Conservation (phyloP, 2,888 invertebrate genomes). For the Lepeophtheirus nordmannii region DNA sequence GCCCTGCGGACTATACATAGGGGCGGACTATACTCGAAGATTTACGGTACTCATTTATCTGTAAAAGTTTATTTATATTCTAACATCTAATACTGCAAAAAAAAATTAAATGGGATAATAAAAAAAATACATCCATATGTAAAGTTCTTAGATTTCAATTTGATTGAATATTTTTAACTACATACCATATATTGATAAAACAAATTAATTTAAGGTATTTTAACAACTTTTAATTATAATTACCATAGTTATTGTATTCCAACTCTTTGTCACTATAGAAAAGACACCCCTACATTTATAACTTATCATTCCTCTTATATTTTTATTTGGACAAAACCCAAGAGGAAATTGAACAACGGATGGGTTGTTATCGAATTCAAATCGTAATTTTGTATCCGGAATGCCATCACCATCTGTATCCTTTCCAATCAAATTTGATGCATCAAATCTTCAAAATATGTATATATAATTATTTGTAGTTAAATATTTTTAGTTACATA, state of each 20-base stretch:
- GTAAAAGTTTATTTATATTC: no score
- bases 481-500: no score
- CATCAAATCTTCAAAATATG: slow-evolving; percentile 3
- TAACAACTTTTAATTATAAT: not conserved
- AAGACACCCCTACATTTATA: slow-evolving; percentile 9
- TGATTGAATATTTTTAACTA: no score
- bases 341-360: slow-evolving; percentile 23
- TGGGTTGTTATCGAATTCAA: slow-evolving; percentile 8
- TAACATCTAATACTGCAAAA: no score
- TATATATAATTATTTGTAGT: not conserved
- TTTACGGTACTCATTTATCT: no score
- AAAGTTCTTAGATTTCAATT: no score
- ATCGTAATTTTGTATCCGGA: slow-evolving; percentile 9
- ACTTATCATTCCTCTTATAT: not conserved
- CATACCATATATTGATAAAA: no score
- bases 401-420: slow-evolving; percentile 23
- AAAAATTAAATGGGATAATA: no score
- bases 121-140: no score
- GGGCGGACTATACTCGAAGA: no score
- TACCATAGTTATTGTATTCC: slow-evolving; percentile 21
- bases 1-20: no score
- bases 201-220: no score
- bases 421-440: not conserved
- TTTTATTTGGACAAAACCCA: slow-evolving; percentile 20
- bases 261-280: slow-evolving; percentile 17